Conservation (phyloP, 2,888 invertebrate genomes). For the Pristionchus japonicus region DNA sequence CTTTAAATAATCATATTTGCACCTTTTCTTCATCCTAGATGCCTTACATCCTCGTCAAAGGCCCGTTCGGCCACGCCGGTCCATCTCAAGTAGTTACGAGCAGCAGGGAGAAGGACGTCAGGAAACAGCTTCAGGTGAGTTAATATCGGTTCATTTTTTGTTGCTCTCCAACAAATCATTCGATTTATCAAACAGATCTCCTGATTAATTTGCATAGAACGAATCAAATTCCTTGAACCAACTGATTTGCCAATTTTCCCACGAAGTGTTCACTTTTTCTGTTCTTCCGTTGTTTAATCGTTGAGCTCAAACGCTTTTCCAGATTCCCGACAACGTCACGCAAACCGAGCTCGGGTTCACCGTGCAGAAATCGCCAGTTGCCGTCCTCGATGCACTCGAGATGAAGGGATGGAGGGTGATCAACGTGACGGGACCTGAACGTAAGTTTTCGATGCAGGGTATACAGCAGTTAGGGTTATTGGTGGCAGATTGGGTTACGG, state of each 20-base stretch:
- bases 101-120: background rate
- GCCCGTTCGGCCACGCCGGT: background rate
- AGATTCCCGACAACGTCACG: background rate
- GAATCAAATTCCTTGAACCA: too few relatives aligned
- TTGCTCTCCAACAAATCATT: too few relatives aligned
- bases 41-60: background rate
- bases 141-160: too few relatives aligned
- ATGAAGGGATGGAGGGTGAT: background rate
- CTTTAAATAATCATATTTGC: too few relatives aligned
- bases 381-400: background rate
- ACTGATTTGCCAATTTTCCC: too few relatives aligned
- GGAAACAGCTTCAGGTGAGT: background rate
- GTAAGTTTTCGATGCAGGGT: too few relatives aligned
- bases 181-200: too few relatives aligned
- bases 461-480: too few relatives aligned
- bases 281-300: too few relatives aligned
- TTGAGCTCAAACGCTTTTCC: background rate
- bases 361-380: background rate
- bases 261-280: too few relatives aligned
- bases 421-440: background rate
- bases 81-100: background rate
- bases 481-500: too few relatives aligned
- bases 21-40: background rate
- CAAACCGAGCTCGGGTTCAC: background rate
- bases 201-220: too few relatives aligned